Conservation (phyloP, 30 jellyfish, hydroid and myxozoan genomes). For the Mastigias papua region DNA sequence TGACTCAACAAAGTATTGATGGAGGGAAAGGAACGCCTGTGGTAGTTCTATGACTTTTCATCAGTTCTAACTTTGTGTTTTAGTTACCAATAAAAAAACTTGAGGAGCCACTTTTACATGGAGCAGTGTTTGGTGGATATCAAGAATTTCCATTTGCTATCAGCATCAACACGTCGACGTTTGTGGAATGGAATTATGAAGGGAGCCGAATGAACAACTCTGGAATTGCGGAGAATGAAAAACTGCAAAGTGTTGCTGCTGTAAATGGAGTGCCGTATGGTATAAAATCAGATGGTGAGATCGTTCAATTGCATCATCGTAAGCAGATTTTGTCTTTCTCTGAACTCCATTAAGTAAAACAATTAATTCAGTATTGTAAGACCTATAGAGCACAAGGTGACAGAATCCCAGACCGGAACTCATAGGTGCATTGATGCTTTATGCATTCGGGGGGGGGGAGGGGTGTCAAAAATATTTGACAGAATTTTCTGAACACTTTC, state of each 20-base stretch:
- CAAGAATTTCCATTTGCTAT: neutral
- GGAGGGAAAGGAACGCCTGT: too few relatives aligned
- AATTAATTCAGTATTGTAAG: too few relatives aligned
- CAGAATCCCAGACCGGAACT: too few relatives aligned
- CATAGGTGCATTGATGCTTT: too few relatives aligned
- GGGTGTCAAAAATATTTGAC: too few relatives aligned
- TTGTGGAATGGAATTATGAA: neutral
- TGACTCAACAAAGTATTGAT: too few relatives aligned
- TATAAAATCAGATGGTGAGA: neutral
- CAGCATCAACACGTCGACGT: neutral
- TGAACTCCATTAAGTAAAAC: neutral
- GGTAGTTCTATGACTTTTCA: neutral
- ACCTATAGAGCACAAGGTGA: too few relatives aligned
- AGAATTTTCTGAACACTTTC: too few relatives aligned
- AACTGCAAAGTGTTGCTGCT: neutral
- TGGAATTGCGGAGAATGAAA: neutral
- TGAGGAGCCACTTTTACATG: neutral
- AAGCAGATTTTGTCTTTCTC: neutral
- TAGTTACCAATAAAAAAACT: neutral
- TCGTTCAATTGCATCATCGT: slow-evolving; percentile 1
- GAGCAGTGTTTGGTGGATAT: neutral
- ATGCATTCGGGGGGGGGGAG: too few relatives aligned
- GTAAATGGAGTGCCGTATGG: slow-evolving; percentile 15
- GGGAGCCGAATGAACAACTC: neutral
- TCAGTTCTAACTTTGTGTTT: neutral